phyloP scores from a whole-genome alignment of 2,888 invertebrate species.

The Frankliniella fusca region DNA sequence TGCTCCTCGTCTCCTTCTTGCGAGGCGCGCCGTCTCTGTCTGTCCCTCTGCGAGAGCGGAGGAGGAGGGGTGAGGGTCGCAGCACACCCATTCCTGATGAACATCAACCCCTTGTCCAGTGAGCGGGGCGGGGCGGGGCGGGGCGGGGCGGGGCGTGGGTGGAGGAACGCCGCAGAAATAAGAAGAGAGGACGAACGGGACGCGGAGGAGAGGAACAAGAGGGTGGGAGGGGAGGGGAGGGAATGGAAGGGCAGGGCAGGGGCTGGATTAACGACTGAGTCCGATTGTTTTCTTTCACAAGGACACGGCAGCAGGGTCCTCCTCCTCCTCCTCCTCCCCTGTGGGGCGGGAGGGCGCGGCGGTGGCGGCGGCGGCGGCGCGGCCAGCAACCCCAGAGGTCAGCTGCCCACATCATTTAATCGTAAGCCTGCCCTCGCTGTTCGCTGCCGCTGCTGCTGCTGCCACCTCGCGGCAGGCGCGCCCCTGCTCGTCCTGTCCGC shows the following conservation, averaged over 20 bases:
- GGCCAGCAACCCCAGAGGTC: too few relatives aligned
- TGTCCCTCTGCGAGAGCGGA: too few relatives aligned
- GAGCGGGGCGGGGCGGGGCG: neutral
- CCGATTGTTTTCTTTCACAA: slow-evolving; percentile 1
- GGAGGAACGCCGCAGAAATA: neutral
- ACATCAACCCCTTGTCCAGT: neutral
- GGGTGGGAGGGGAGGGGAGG: neutral
- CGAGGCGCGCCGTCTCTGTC: neutral
- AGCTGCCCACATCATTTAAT: too few relatives aligned
- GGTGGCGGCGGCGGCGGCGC: too few relatives aligned
- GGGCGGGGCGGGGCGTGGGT: neutral
- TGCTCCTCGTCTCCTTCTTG: too few relatives aligned
- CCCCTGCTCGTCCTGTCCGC: too few relatives aligned
- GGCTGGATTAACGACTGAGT: neutral
- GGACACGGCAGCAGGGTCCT: neutral
- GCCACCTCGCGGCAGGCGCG: too few relatives aligned
- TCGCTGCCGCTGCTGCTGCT: too few relatives aligned
- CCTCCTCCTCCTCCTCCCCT: too few relatives aligned
- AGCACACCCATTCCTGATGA: neutral
- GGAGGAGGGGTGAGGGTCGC: slow-evolving; percentile 30
- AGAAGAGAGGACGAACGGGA: neutral
- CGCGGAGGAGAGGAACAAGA: neutral
- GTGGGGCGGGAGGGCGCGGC: too few relatives aligned
- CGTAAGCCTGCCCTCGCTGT: too few relatives aligned
- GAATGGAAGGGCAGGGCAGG: neutral